Evolutionary conservation across 2,797 vertebrate genomes (phyloP), one percentile per base, ranked within the genome.

Genomic region (Glossophaga mutica): DNA sequence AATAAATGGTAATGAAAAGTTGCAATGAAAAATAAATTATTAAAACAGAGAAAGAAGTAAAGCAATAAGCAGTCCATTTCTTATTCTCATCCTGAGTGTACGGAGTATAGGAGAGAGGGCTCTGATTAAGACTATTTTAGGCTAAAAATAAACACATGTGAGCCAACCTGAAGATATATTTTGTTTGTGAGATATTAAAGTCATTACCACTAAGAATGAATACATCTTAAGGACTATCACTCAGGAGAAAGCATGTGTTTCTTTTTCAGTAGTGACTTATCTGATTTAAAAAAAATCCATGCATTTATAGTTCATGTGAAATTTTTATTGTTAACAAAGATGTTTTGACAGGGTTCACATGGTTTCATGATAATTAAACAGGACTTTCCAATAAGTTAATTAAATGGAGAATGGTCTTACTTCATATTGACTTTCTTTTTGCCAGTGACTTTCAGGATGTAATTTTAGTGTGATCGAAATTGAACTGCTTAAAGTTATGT

Each of bases 381-480:
- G 50, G 85, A 92, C 15, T 94, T 62, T 59, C 12, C 42, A 81
- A 68, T 67, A 94, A 89, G 73, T 42, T 90, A 90, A 91, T 70
- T 89, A 94, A 71, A 59, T 71, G 74, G 86, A 92, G 24, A 95
- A 74, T 9, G 11, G 19, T 84, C 18, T 86, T 39, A 57, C 46
- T 65, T 52, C 70, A 37, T 21, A 34, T n/a, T 65, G 32, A 59
- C 74, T 92, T 79, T 81, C 70, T 87, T 82, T 90, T 93, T 77
- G 39, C 44, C 71, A 77, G 16, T 81, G 50, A 91, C 79, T 83
- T 52, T 86, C 16, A 95, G 74, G 70, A 67, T 87, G 37, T 52
- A 89, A 96, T 96, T 89, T 96, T 73, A 52, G 22, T 81, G 16
- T 62, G 91, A 94, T 95, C 70, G 87, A 89, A 94, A 87, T 7